Conservation (phyloP, 1,140 invertebrate genomes). For the Heliconius himera region DNA sequence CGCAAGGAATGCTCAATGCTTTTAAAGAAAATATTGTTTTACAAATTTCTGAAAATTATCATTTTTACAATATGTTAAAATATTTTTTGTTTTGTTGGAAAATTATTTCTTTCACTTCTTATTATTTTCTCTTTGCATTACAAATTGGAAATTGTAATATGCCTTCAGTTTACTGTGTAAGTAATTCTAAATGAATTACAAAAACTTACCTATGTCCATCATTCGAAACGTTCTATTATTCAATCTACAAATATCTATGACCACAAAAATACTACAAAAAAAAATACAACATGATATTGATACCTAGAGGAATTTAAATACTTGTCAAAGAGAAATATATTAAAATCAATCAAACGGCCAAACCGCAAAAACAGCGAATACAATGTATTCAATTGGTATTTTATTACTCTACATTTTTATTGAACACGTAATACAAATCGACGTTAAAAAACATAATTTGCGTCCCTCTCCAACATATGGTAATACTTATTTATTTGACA, state of each 20-base stretch:
- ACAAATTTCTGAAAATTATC: neutral
- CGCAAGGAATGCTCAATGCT: neutral
- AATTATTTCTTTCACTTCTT: neutral
- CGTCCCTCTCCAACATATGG: constrained; percentile 16
- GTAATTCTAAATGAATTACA: neutral
- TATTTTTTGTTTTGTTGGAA: neutral
- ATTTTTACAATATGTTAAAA: neutral
- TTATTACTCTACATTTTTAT: constrained; percentile 42
- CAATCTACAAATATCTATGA: neutral
- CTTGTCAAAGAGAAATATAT: constrained; percentile 20
- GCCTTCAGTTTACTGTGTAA: neutral
- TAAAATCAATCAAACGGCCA: constrained; percentile 22
- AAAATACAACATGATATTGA: neutral
- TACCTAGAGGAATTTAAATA: constrained; percentile 10
- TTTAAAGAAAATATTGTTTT: constrained; percentile 7
- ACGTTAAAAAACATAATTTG: constrained; percentile 22
- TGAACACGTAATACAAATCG: constrained; percentile 37
- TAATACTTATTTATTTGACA: constrained; percentile 12
- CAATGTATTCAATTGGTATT: constrained; percentile 40
- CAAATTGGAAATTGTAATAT: neutral
- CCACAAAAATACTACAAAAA: neutral
- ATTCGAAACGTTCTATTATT: neutral
- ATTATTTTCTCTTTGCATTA: neutral
- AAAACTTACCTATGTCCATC: neutral
- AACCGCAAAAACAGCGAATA: constrained; percentile 39